Base-by-base conservation (phyloP, 2,113 vertebrate species). In the Noctilio leporinus region DNA sequence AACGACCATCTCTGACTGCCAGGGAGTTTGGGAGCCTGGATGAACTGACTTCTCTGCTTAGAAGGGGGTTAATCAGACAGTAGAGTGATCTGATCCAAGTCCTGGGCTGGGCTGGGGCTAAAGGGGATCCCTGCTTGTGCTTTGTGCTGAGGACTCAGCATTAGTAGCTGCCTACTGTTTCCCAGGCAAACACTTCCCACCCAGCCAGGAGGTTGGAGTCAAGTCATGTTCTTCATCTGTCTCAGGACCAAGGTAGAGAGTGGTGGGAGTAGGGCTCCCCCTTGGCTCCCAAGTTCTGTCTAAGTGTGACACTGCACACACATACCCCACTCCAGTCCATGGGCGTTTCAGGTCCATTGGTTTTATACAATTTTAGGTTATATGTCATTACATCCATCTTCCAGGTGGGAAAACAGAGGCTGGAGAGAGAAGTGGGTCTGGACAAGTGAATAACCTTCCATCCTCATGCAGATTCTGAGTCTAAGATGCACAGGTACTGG, bases 231-330 rank as follows among this genome's bases (percentile, higher is more conserved):
- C 49, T 47, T 33, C 14, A 2, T 8, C 12, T 6, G 28, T 20
- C 70, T 75, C 24, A n/a, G 85, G 30, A 38, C 75, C 8, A 0
- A 1, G 45, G 51, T 17, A 16, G 62, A 35, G 16, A 0, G 2
- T 0, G 24, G 3, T 1, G 1, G 14, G 8, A 51, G 15, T 10
- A 4, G 19, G 12, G 51, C 1, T 22, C 4, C 28, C 26, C 20
- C 19, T n/a, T 24, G 4, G 19, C 5, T 59, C 45, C 3, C 10
- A 1, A 2, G 24, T n/a, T 19, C n/a, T 72, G 57, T 49, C 70
- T 64, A n/a, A 85, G 43, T 3, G n/a, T 2, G 4, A 67, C 38
- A 5, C 7, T 22, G 2, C 10, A 57, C 28, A 2, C 28, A 1
- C n/a, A n/a, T n/a, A n/a, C n/a, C n/a, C n/a, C n/a, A n/a, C n/a